Evolutionary conservation across 2,888 invertebrate genomes (phyloP).

Genomic region (Nyleta sp.): DNA sequence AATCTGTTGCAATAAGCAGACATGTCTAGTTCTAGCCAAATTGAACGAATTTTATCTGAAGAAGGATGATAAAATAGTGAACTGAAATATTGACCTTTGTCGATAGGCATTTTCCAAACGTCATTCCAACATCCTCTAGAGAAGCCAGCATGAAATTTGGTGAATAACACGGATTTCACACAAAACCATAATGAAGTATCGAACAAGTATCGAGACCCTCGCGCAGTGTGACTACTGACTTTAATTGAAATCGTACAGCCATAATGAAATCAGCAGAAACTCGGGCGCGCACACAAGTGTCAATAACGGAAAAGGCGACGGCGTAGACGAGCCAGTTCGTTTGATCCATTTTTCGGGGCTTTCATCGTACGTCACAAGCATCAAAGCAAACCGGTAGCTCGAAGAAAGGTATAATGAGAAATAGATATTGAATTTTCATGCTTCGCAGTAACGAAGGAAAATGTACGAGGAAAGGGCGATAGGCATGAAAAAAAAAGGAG

Average conservation of each 20-base stretch:
- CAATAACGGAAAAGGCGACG: constrained; percentile 18
- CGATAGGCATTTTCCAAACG: constrained; percentile 11
- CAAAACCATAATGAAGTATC: constrained; percentile 20
- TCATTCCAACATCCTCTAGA: constrained; percentile 11
- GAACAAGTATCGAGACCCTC: constrained; percentile 19
- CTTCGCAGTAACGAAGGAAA: constrained; percentile 53
- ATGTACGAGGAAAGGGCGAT: constrained; percentile 63
- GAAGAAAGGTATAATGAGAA: constrained; percentile 66
- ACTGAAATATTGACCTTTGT: too few species aligned
- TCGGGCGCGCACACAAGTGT: constrained; percentile 11
- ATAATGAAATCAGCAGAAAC: constrained; percentile 35
- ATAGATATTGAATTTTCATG: constrained; percentile 64
- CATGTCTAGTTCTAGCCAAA: too few species aligned
- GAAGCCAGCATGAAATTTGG: constrained; percentile 25
- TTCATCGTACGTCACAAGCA: constrained; percentile 35
- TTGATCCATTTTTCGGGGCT: constrained; percentile 33
- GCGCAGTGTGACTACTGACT: constrained; percentile 23
- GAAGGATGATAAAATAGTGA: too few species aligned
- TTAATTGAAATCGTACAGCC: constrained; percentile 41
- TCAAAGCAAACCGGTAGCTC: constrained; percentile 60
- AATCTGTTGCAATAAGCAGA: too few species aligned
- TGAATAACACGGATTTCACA: constrained; percentile 24
- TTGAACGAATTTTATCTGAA: too few species aligned
- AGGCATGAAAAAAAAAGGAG: constrained; percentile 55
- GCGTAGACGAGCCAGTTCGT: constrained; percentile 13